Evolutionary conservation across 2,113 vertebrate species (phyloP).

Genomic region (Falco punctatus): DNA sequence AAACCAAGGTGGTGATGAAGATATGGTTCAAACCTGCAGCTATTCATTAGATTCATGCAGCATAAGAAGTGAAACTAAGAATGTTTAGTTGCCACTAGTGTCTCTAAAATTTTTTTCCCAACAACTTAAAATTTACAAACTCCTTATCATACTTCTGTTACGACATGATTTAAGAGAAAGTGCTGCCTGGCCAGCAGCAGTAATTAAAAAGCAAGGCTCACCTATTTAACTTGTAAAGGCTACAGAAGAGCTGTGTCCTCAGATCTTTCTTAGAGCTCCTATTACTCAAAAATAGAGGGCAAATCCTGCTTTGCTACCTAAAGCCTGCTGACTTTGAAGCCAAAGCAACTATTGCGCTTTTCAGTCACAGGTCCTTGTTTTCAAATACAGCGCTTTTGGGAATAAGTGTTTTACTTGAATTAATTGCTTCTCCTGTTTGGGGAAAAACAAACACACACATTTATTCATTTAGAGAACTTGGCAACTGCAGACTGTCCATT

Average conservation of each 20-base stretch:
- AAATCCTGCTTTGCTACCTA: constrained; percentile 3
- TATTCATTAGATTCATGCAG: background rate
- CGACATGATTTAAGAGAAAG: background rate
- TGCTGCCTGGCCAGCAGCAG: background rate
- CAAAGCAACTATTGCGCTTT: background rate
- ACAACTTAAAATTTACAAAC: background rate
- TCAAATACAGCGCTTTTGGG: background rate
- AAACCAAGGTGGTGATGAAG: background rate
- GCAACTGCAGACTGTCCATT: background rate
- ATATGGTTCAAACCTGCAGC: background rate
- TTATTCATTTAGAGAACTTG: constrained; percentile 39
- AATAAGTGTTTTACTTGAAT: constrained; percentile 37
- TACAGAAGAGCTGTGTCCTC: background rate
- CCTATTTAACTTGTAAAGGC: background rate
- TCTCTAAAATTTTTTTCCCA: background rate
- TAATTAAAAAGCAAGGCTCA: constrained; percentile 13
- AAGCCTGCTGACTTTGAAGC: background rate
- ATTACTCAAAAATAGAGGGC: background rate
- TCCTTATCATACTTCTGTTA: background rate
- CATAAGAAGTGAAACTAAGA: background rate
- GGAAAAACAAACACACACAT: constrained; percentile 21
- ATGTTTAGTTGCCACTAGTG: background rate
- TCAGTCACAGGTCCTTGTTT: constrained; percentile 20
- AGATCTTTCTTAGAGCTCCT: background rate
- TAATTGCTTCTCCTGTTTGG: constrained; percentile 39